phyloP scores from a whole-genome alignment of 2,113 vertebrate genomes.

The Heterotis niloticus region DNA sequence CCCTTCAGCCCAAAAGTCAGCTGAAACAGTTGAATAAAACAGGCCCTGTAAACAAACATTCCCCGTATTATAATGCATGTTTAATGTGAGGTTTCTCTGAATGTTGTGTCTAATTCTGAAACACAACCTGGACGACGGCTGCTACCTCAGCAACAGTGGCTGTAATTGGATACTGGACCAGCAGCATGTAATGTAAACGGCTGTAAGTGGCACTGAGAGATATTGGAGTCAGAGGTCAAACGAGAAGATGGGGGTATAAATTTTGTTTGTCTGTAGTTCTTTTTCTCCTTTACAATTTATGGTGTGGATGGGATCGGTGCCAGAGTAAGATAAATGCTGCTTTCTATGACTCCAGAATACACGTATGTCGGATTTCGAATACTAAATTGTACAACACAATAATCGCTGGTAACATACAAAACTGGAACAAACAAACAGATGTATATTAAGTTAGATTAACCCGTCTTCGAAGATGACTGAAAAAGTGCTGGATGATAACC shows the following conservation, averaged over 20 bases:
- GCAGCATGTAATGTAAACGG: background rate
- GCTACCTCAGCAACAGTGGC: background rate
- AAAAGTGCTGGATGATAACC: no score
- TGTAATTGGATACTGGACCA: background rate
- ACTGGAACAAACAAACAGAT: no score
- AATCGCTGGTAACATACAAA: no score
- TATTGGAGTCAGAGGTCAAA: slow-evolving; percentile 17
- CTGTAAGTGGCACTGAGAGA: slow-evolving; percentile 16
- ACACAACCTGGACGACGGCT: background rate
- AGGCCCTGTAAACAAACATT: background rate
- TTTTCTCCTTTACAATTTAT: slow-evolving; percentile 5
- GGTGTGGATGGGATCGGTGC: background rate
- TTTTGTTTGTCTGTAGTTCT: background rate
- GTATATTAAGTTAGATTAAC: no score
- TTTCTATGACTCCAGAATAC: no score
- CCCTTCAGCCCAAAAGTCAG: background rate
- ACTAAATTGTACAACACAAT: no score
- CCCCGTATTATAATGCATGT: background rate
- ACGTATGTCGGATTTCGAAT: no score
- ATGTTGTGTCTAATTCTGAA: background rate
- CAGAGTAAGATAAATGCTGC: background rate
- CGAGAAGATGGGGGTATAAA: slow-evolving; percentile 12
- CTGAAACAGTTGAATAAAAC: background rate
- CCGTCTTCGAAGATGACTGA: no score
- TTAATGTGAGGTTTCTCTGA: slow-evolving; percentile 2